Evolutionary conservation across 2,113 vertebrate species (phyloP), one percentile per base, ranked within the genome.

Genomic region (Symphodus melops): DNA sequence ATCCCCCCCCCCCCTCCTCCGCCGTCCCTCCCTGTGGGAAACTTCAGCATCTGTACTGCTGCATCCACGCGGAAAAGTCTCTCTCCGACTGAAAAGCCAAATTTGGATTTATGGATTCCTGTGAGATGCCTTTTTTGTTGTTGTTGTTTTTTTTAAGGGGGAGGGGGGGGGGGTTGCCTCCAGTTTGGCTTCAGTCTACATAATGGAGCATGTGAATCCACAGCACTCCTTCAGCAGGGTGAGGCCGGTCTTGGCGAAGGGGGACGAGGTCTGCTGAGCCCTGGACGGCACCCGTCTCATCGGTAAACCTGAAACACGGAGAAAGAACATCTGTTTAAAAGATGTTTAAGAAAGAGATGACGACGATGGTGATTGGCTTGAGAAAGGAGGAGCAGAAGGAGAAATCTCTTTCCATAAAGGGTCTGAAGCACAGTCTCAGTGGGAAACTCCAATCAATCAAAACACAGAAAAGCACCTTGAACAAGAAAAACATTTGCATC

Each of bases 141-240:
- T 11, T 11, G 49, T 59, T 41, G 23, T 33, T 33, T 33, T 4
- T 33, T 33, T 33, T 33, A 33, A 33, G 28, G 28, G 28, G 28
- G 28, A 5, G 28, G 28, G 28, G 28, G 28, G 36, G 48, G n/a
- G n/a, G n/a, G n/a, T n/a, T n/a, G n/a, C n/a, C 25, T 41, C 10
- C n/a, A 0, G 36, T 23, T 36, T 19, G 66, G 19, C 25, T 42
- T 37, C 1, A 11, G 68, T 42, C 91, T 96, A 96, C 96, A 97
- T 96, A 85, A 96, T 74, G 72, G 95, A 95, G 90, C 96, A 97
- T 7, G 95, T 96, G 91, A 96, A 96, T 77, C 96, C 95, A 12
- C 96, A 97, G 88, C 96, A 97, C 81, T 96, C 96, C 72, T 95
- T 97, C 72, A 97, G 93, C 49, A 97, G 91, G 23, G 94, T 95